Base-by-base conservation (phyloP, 2,888 invertebrate genomes). In the Lasioglossum lativentre region DNA sequence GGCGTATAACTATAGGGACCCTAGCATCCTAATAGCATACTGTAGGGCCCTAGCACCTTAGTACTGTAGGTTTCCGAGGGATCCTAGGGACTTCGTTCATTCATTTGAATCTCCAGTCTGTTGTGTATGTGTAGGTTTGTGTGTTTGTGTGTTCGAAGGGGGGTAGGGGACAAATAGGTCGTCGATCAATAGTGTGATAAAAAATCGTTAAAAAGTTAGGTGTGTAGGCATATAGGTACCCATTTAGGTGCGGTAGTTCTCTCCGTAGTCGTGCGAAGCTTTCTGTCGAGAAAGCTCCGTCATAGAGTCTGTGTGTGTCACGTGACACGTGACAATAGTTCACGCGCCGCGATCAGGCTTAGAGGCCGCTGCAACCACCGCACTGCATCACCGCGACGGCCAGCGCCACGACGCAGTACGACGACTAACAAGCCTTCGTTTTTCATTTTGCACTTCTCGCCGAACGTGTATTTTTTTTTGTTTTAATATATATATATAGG, bases 321-420 rank as follows among this genome's bases (percentile, higher is more conserved):
- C 85, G 92, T 91, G 89, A 91, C 92, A 93, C 92, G 92, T 92
- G 93, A 93, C 92, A 90, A 92, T 90, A 91, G 90, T 92, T 90
- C 91, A 92, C 92, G 92, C 92, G 92, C 80, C 90, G 90, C 92
- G 93, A 89, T 92, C 91, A 91, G 93, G 93, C 93, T 91, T 92
- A 92, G 91, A 93, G 92, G 92, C 92, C 93, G 93, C 94, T 93
- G 94, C 93, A 92, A 94, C 94, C 94, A 94, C 94, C 94, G 94
- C 94, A 94, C 95, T 95, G 94, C 94, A 94, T 94, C 94, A 94
- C 94, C 93, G 90, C 90, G 94, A 94, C 94, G 94, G 93, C 93
- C 93, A 94, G 93, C 94, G 94, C 94, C 94, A 93, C 94, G 94
- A 94, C 94, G 93, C 94, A 94, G 94, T 94, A 94, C 94, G 94